phyloP scores from a whole-genome alignment of 1,140 invertebrate genomes.

The Holcopasites calliopsidis region DNA sequence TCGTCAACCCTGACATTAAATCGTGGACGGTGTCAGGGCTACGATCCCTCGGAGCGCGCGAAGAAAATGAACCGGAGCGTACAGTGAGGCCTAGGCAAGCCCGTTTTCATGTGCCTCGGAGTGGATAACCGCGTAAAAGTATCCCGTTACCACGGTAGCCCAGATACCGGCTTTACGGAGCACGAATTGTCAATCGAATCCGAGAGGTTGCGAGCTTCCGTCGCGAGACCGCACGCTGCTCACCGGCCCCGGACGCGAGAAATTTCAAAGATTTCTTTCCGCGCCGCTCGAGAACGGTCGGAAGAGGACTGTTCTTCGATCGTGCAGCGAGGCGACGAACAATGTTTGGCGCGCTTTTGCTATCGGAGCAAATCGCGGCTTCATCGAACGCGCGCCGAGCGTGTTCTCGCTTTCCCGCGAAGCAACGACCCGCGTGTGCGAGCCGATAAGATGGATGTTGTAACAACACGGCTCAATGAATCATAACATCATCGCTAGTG shows the following conservation, averaged over 20 bases:
- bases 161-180: conserved; percentile 75
- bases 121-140: conserved; percentile 69
- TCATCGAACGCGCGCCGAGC: conserved; percentile 16
- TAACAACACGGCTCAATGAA: conserved; percentile 53
- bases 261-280: no score
- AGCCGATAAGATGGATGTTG: conserved; percentile 48
- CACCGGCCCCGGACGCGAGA: no score
- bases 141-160: conserved; percentile 74
- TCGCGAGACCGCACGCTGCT: conserved; percentile 26
- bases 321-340: no score
- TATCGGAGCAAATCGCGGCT: conserved; percentile 20
- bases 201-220: conserved; percentile 42
- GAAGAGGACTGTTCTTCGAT: no score
- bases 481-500: conserved; percentile 58
- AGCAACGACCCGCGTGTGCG: conserved; percentile 23
- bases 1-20: conserved; percentile 51
- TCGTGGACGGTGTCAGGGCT: conserved; percentile 41
- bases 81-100: conserved; percentile 39
- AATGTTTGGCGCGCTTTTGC: no score
- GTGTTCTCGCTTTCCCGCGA: conserved; percentile 24
- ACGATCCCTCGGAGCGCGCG: neutral
- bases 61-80: no score
- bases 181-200: conserved; percentile 72
- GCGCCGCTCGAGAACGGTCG: no score
- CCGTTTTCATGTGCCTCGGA: conserved; percentile 50